Evolutionary conservation across 1,140 invertebrate genomes (phyloP).

Genomic region (Camponotus floridanus): DNA sequence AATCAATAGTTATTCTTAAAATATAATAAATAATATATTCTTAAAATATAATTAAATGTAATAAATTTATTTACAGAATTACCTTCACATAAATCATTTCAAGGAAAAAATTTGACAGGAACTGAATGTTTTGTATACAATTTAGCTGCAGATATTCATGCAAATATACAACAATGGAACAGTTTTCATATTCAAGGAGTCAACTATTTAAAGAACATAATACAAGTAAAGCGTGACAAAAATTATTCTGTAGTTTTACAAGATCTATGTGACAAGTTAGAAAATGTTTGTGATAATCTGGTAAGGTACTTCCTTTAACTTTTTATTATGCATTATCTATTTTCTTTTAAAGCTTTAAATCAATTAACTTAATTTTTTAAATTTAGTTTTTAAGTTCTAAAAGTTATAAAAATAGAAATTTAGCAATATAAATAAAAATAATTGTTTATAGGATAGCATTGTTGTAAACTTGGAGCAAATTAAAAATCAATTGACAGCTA

Average conservation of each 20-base stretch:
- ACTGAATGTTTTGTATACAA: slow-evolving; percentile 76
- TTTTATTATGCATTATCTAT: not conserved
- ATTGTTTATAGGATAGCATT: slow-evolving; percentile 72
- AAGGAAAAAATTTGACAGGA: slow-evolving; percentile 80
- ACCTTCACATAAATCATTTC: slow-evolving; percentile 31
- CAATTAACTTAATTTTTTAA: not conserved
- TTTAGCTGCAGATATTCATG: slow-evolving; percentile 77
- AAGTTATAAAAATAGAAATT: not conserved
- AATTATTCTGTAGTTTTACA: slow-evolving; percentile 71
- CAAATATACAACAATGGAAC: slow-evolving; percentile 81
- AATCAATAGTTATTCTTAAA: too few relatives aligned
- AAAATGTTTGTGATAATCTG: slow-evolving; percentile 72
- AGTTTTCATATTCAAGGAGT: slow-evolving; percentile 75
- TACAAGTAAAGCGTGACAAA: slow-evolving; percentile 69
- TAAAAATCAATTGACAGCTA: slow-evolving; percentile 70
- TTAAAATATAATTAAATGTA: not conserved
- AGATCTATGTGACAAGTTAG: slow-evolving; percentile 76
- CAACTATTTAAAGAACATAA: slow-evolving; percentile 75
- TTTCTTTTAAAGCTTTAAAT: not conserved
- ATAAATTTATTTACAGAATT: slow-evolving; percentile 49
- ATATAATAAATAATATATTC: not conserved
- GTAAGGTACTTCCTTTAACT: slow-evolving; percentile 60
- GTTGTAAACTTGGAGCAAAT: slow-evolving; percentile 74
- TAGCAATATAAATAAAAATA: slow-evolving; percentile 16
- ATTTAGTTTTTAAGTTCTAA: not conserved